Base-by-base conservation (phyloP, 2,888 invertebrate species). In the Harpagoxenus sublaevis region DNA sequence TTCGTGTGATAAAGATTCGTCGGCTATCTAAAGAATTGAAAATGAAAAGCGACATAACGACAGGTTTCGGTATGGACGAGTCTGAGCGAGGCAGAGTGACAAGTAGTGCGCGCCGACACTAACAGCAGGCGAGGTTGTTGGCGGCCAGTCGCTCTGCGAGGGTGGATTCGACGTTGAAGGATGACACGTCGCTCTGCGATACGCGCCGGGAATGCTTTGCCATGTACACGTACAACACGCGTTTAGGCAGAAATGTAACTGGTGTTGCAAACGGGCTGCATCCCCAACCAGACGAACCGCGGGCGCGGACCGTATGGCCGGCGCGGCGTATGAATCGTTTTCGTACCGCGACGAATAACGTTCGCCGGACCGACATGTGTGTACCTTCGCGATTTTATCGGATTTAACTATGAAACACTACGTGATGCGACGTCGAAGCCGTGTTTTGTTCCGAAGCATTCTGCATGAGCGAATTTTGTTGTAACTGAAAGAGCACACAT, bases 121-220 rank as follows among this genome's bases (percentile, higher is more conserved):
- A 79, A 81, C 60, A 48, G 60, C 28, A 73, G 39, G 23, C 48
- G 39, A 65, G 88, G 48, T n/a, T 63, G 84, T 45, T 35, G 65
- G 82, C 75, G 83, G 85, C 79, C 81, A 45, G 75, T 85, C 70
- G 84, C 23, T 62, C 55, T 45, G 78, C 68, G 77, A 87, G 75
- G 84, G 75, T 88, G 89, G 86, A 88, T 86, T 87, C 85, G 88
- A 91, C 91, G 84, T 90, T 90, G 91, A 92, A 86, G 88, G 90
- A 91, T 90, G 88, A 87, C 87, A 89, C 87, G 89, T 87, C 88
- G 89, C 84, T 87, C 78, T 18, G 82, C 81, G 88, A 90, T 88
- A 90, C 89, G 89, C 88, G 89, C 55, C 62, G 66, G 87, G 89
- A 92, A 90, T 91, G 88, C 81, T 81, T 85, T 60, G 84, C 75